Evolutionary conservation across 2,888 invertebrate species (phyloP).

Genomic region (Catocala fraxini): DNA sequence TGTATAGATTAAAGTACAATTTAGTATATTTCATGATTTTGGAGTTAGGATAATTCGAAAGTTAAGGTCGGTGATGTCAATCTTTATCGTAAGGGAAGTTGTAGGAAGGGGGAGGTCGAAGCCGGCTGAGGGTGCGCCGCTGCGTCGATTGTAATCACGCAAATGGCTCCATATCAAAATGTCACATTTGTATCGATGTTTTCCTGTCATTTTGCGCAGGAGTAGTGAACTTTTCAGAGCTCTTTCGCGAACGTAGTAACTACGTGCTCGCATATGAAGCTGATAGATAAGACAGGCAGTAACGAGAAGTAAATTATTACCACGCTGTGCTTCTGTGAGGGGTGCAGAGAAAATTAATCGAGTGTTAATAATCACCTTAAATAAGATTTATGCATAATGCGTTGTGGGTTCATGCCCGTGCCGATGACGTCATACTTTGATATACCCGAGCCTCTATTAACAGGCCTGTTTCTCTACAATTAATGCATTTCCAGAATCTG

Average conservation of each 20-base stretch:
- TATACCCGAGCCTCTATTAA: background rate
- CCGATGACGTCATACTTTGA: background rate
- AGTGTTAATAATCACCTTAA: slow-evolving; percentile 12
- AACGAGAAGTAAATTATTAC: slow-evolving; percentile 27
- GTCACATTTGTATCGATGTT: slow-evolving; percentile 83
- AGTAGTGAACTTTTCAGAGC: slow-evolving; percentile 56
- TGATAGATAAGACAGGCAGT: slow-evolving; percentile 1
- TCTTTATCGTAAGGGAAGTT: slow-evolving; percentile 86
- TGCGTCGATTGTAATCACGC: slow-evolving; percentile 87
- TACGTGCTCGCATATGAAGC: background rate
- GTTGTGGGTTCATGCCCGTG: slow-evolving; percentile 1
- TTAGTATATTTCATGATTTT: slow-evolving; percentile 56
- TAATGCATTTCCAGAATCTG: slow-evolving; percentile 5
- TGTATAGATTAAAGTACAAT: slow-evolving; percentile 58
- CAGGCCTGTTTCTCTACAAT: background rate
- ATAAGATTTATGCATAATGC: slow-evolving; percentile 12
- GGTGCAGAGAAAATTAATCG: slow-evolving; percentile 15
- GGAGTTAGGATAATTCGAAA: slow-evolving; percentile 81
- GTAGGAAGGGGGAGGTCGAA: slow-evolving; percentile 72
- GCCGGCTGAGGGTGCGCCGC: slow-evolving; percentile 78
- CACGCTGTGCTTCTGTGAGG: slow-evolving; percentile 2
- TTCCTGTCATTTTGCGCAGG: slow-evolving; percentile 73
- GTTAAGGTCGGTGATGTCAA: slow-evolving; percentile 82
- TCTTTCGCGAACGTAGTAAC: background rate
- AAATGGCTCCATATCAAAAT: slow-evolving; percentile 86